Conservation (phyloP, 2,797 vertebrate species). For the Phaenicophaeus curvirostris region DNA sequence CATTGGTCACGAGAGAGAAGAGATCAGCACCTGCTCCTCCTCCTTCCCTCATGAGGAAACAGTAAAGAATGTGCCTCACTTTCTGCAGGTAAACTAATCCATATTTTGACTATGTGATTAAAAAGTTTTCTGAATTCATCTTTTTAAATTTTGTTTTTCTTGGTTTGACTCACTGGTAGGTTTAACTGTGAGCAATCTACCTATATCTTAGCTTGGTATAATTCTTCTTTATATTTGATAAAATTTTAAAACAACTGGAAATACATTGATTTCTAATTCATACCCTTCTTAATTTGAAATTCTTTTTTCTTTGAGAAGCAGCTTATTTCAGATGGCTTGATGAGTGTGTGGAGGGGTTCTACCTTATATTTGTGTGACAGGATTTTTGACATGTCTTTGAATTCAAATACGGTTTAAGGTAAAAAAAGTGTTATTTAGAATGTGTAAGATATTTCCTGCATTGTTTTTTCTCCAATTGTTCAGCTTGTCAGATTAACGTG, state of each 20-base stretch:
- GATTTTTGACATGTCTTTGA: not conserved
- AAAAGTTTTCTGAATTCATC: not conserved
- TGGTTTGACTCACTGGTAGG: not conserved
- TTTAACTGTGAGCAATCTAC: not conserved
- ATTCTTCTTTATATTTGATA: not conserved
- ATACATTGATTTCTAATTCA: not conserved
- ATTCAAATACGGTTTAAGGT: not conserved
- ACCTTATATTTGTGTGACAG: not conserved
- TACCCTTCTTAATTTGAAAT: not conserved
- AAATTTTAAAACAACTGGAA: not conserved
- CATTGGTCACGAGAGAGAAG: no score
- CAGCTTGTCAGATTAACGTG: not conserved
- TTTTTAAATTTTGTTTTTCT: not conserved
- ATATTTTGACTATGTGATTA: not conserved
- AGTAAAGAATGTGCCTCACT: not conserved
- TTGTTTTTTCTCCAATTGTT: not conserved
- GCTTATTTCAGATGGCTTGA: not conserved
- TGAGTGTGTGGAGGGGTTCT: not conserved
- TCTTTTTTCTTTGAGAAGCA: not conserved
- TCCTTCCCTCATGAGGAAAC: no score
- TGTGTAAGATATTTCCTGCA: not conserved
- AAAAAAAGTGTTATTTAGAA: not conserved
- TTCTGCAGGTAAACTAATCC: not conserved
- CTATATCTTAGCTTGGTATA: not conserved
- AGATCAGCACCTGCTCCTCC: no score